Evolutionary conservation across 2,113 vertebrate genomes (phyloP).

Genomic region (Apodemus speciosus): DNA sequence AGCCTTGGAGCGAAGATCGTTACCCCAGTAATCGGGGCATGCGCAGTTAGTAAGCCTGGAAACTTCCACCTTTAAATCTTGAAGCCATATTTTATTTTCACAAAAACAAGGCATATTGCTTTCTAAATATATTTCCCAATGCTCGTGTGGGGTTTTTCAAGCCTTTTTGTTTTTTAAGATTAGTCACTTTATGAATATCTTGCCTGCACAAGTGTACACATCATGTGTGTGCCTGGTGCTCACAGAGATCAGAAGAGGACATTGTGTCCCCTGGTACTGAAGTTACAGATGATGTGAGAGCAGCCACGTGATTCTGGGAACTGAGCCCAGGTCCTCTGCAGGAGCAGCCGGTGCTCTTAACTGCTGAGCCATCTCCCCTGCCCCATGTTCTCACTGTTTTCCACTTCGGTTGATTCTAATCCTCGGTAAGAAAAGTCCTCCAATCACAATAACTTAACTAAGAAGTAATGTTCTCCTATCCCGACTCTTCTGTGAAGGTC

Average conservation of each 20-base stretch:
- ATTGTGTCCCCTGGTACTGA: neutral
- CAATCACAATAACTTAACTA: neutral
- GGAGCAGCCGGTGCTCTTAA: neutral
- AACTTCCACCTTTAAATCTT: neutral
- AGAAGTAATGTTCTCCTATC: neutral
- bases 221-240: neutral
- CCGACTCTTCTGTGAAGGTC: neutral
- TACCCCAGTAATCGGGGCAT: neutral
- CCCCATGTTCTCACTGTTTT: neutral
- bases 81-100: neutral
- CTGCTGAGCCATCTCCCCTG: neutral
- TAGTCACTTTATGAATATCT: neutral
- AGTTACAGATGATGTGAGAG: too few species aligned
- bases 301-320: neutral
- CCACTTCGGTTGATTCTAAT: too few species aligned
- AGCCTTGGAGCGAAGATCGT: neutral
- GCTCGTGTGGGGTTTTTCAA: neutral
- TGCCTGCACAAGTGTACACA: neutral
- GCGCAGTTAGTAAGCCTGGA: fast-evolving
- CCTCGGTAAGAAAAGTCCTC: neutral
- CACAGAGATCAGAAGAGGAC: neutral
- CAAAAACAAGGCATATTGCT: neutral
- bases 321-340: neutral
- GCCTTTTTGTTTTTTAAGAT: neutral
- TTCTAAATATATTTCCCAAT: constrained; percentile 12